A percentile compares a stretch with the other conserved stretches of the same genome.
Conservation (phyloP, 64 coral and sea anemone genomes). For the Dendronephthya gigantea region DNA sequence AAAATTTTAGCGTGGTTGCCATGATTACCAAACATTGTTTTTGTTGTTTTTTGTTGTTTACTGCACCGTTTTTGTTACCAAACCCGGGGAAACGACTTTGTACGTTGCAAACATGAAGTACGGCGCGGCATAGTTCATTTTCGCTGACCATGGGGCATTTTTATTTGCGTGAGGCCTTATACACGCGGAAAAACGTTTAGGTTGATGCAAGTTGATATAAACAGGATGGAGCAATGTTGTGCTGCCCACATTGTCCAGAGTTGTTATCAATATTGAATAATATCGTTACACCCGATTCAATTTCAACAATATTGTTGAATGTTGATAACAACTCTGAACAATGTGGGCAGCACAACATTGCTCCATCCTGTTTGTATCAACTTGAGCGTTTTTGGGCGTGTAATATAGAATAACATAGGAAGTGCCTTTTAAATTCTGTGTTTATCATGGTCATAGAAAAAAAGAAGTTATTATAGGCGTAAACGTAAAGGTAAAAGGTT, state of each 20-base stretch:
- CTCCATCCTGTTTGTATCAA: too few relatives aligned
- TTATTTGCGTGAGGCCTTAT: neutral
- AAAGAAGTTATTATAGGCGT: neutral
- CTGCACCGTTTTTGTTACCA: neutral
- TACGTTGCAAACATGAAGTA: neutral
- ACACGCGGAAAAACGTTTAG: too few relatives aligned
- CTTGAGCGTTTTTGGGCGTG: too few relatives aligned
- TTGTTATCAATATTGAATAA: too few relatives aligned
- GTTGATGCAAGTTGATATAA: too few relatives aligned
- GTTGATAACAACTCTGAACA: too few relatives aligned
- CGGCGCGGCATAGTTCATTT: neutral
- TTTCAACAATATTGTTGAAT: too few relatives aligned
- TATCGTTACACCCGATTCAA: too few relatives aligned
- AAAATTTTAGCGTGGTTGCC: neutral
- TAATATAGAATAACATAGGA: neutral
- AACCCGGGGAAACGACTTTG: neutral
- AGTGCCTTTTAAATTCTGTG: neutral
- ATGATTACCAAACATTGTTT: neutral
- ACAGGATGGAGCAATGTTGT: too few relatives aligned
- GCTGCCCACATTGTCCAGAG: too few relatives aligned
- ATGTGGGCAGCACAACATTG: too few relatives aligned
- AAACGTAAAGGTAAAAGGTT: neutral
- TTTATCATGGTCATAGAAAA: neutral
- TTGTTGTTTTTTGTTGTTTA: neutral
- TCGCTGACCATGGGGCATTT: neutral